These are phyloP conservation scores for Andrena camellia DNA, from an alignment of 2,888 invertebrate genomes.

Conservation along the genomic window DNA sequence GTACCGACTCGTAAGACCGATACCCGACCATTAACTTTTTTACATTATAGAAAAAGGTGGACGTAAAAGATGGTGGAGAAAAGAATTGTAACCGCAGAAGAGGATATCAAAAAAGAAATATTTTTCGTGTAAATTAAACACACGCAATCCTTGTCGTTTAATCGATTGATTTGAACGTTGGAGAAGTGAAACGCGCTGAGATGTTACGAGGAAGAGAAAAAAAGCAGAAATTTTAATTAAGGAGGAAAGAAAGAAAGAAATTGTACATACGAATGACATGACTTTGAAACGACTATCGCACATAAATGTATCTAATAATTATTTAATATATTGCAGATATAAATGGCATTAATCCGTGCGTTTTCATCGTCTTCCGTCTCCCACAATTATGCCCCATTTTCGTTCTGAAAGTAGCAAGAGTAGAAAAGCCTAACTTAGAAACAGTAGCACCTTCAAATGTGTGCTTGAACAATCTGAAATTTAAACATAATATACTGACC, in stretches of 20 bases:
- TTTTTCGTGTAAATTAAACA: conserved; percentile 51
- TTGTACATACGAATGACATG: conserved; percentile 79
- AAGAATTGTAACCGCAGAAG: conserved; percentile 15
- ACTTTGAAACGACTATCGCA: conserved; percentile 79
- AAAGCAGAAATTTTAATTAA: conserved; percentile 41
- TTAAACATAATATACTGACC: no score
- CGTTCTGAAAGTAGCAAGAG: no score
- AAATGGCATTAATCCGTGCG: conserved; percentile 66
- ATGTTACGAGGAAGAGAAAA: conserved; percentile 45
- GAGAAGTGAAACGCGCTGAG: conserved; percentile 46
- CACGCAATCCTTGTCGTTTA: conserved; percentile 51
- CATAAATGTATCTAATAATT: conserved; percentile 82
- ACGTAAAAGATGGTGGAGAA: not conserved
- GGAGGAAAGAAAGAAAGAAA: conserved; percentile 59
- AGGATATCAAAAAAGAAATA: conserved; percentile 37
- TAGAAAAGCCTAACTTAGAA: no score
- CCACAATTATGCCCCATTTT: not conserved
- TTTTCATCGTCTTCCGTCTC: conserved; percentile 18
- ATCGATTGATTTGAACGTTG: conserved; percentile 42
- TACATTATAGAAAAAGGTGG: conserved; percentile 30
- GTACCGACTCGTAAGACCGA: conserved; percentile 27
- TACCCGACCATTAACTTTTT: conserved; percentile 39
- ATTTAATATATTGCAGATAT: conserved; percentile 84
- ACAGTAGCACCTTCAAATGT: no score
- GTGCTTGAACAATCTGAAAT: no score